Conservation (phyloP, 2,888 invertebrate genomes). For the Corythucha ciliata region DNA sequence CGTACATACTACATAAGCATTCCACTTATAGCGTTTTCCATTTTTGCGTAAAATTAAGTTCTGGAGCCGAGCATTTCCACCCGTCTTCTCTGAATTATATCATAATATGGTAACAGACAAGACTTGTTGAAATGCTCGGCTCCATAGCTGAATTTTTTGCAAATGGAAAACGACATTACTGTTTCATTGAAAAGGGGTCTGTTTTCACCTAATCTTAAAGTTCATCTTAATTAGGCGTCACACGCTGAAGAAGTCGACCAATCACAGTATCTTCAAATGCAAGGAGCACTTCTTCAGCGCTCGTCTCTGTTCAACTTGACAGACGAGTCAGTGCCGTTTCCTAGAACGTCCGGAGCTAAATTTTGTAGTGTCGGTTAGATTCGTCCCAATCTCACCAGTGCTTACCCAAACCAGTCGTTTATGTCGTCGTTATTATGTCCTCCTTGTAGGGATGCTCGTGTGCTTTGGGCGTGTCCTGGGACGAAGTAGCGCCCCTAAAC, state of each 20-base stretch:
- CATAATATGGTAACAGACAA: too few species aligned
- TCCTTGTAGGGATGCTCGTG: slow-evolving; percentile 55
- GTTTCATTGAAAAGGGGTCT: background rate
- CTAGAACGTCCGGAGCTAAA: slow-evolving; percentile 84
- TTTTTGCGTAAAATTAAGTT: too few species aligned
- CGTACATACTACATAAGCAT: too few species aligned
- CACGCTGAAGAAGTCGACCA: slow-evolving; percentile 29
- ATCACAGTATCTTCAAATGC: slow-evolving; percentile 26
- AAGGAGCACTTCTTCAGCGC: slow-evolving; percentile 30
- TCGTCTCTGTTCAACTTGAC: slow-evolving; percentile 42
- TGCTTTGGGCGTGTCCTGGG: slow-evolving; percentile 72
- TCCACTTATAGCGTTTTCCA: too few species aligned
- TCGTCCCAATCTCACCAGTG: background rate
- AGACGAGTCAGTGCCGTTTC: slow-evolving; percentile 85
- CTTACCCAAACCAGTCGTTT: too few species aligned
- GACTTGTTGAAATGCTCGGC: too few species aligned
- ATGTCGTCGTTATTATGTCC: slow-evolving; percentile 12
- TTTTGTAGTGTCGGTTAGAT: slow-evolving; percentile 73
- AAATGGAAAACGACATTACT: background rate
- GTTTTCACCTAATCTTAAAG: too few species aligned
- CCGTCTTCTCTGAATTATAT: too few species aligned
- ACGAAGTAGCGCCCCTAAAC: slow-evolving; percentile 45
- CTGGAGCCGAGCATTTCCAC: too few species aligned
- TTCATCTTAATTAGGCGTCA: too few species aligned
- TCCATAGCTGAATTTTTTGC: too few species aligned